phyloP scores from a whole-genome alignment of 2,888 invertebrate genomes.

The Brachypterus glaber region DNA sequence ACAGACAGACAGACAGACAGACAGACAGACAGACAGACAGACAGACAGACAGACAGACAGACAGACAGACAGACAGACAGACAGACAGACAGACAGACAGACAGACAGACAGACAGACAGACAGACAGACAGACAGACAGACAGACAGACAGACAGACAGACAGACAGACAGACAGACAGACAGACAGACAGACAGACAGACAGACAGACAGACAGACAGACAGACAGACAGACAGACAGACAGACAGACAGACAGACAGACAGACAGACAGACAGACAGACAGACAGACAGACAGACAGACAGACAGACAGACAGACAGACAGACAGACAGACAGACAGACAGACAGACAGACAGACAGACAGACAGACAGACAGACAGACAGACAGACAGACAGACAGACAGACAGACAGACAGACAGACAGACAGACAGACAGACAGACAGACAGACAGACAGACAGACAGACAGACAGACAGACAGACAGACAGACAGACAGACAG shows the following conservation, averaged over 20 bases:
- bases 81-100: constrained; percentile 1
- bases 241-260: constrained; percentile 1
- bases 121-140: constrained; percentile 1
- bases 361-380: constrained; percentile 1
- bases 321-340: constrained; percentile 1
- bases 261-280: constrained; percentile 1
- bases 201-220: constrained; percentile 1
- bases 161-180: constrained; percentile 1
- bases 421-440: constrained; percentile 1
- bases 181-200: constrained; percentile 1
- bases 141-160: constrained; percentile 1
- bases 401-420: constrained; percentile 1
- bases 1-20: constrained; percentile 1
- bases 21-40: constrained; percentile 1
- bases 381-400: constrained; percentile 1
- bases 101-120: constrained; percentile 1
- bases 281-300: constrained; percentile 1
- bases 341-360: constrained; percentile 1
- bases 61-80: constrained; percentile 1
- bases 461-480: constrained; percentile 1
- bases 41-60: constrained; percentile 1
- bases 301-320: constrained; percentile 1
- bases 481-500: constrained; percentile 1
- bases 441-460: constrained; percentile 1
- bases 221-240: constrained; percentile 1